These are phyloP conservation scores for Tethya wilhelma DNA, from an alignment of 37 sponge, comb jelly and placozoan genomes.

Conservation along the genomic window DNA sequence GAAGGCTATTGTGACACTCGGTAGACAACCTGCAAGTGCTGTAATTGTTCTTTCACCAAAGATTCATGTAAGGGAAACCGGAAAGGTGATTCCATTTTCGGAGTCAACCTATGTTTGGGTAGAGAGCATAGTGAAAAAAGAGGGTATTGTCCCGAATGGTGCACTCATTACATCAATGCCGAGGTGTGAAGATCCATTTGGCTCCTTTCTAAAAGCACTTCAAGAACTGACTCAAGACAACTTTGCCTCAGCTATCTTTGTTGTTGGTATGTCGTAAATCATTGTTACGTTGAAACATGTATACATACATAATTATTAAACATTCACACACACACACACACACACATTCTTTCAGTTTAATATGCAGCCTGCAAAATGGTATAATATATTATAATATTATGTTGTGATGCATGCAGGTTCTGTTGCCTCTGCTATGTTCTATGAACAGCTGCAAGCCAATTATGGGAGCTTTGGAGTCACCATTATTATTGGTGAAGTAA, in stretches of 20 bases:
- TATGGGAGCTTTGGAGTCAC: slow-evolving; percentile 16
- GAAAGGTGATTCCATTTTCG: neutral
- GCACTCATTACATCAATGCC: neutral
- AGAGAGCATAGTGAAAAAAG: neutral
- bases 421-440: neutral
- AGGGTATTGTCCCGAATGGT: neutral
- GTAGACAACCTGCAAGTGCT: neutral
- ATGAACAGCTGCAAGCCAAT: neutral
- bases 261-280: neutral
- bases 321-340: no score
- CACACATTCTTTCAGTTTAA: no score
- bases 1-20: neutral
- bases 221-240: neutral
- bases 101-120: neutral
- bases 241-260: neutral
- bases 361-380: no score
- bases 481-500: neutral
- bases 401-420: no score
- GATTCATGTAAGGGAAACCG: neutral
- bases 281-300: no score
- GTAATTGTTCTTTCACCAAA: neutral
- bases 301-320: no score
- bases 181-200: neutral
- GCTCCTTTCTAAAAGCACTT: neutral
- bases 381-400: no score